Evolutionary conservation across 2,888 invertebrate species (phyloP).

Genomic region (Eurois occulta): DNA sequence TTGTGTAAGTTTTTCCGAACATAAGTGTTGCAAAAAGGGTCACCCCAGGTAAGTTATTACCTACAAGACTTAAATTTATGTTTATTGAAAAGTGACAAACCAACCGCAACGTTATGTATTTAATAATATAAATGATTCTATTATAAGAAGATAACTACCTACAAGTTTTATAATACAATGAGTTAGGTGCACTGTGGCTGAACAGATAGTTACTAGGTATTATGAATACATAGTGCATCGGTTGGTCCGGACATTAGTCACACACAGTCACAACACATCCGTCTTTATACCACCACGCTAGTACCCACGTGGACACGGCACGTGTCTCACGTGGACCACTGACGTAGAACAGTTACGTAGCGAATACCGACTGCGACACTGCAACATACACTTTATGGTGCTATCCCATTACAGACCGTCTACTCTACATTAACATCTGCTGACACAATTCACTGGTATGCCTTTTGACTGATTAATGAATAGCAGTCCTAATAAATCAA

Average conservation of each 20-base stretch:
- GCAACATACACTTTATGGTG: constrained; percentile 53
- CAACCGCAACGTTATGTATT: constrained; percentile 31
- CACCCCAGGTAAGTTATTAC: not conserved
- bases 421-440: constrained; percentile 33
- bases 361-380: constrained; percentile 32
- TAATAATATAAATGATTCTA: constrained; percentile 18
- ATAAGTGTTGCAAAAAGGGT: constrained; percentile 14
- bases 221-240: constrained; percentile 34
- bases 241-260: constrained; percentile 40
- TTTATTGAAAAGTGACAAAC: constrained; percentile 15
- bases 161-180: constrained; percentile 21
- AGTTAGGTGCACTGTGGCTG: constrained; percentile 10
- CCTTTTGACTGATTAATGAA: constrained; percentile 42
- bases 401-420: constrained; percentile 41
- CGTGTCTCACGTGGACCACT: constrained; percentile 59
- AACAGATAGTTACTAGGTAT: constrained; percentile 14
- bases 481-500: constrained; percentile 56
- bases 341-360: constrained; percentile 40
- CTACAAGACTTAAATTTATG: constrained; percentile 11
- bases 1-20: constrained; percentile 1
- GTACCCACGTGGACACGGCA: constrained; percentile 59
- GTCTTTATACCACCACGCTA: constrained; percentile 36
- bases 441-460: constrained; percentile 16
- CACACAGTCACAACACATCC: constrained; percentile 35
- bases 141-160: constrained; percentile 14